Percentiles rank a stretch among this genome's conserved stretches.
These are phyloP conservation scores for Drosophila anceps DNA, from an alignment of 2,888 invertebrate species.

Conservation along the genomic window DNA sequence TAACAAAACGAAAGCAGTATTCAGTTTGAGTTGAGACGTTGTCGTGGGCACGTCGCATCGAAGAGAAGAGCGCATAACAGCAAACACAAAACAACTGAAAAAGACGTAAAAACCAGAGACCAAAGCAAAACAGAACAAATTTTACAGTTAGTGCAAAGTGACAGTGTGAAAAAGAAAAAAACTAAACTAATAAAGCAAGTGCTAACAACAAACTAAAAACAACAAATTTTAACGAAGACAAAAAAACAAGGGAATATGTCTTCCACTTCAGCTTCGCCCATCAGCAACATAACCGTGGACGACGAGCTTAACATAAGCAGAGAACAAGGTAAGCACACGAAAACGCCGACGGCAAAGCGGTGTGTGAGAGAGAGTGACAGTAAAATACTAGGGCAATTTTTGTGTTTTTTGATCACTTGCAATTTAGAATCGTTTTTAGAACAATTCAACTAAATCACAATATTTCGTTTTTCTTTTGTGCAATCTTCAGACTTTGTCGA, in stretches of 20 bases:
- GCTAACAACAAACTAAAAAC: slow-evolving; percentile 25
- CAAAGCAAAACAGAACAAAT: slow-evolving; percentile 33
- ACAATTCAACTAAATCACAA: slow-evolving; percentile 15
- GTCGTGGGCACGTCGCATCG: slow-evolving; percentile 75
- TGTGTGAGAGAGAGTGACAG: not conserved
- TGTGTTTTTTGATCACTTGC: not conserved
- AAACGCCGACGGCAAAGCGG: slow-evolving; percentile 60
- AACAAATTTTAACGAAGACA: slow-evolving; percentile 20
- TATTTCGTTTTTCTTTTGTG: slow-evolving; percentile 3
- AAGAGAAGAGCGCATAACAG: slow-evolving; percentile 50
- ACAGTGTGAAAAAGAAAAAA: slow-evolving; percentile 32
- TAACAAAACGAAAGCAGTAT: slow-evolving; percentile 62
- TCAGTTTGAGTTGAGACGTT: slow-evolving; percentile 83
- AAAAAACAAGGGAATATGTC: slow-evolving; percentile 82
- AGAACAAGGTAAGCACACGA: slow-evolving; percentile 84
- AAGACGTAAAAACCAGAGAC: slow-evolving; percentile 56
- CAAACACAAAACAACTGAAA: slow-evolving; percentile 13
- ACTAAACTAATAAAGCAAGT: slow-evolving; percentile 38
- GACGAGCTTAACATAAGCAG: slow-evolving; percentile 84
- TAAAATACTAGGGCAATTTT: not conserved
- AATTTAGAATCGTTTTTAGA: not conserved
- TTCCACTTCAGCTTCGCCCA: slow-evolving; percentile 85
- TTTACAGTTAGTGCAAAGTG: slow-evolving; percentile 48
- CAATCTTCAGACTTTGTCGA: slow-evolving; percentile 86
- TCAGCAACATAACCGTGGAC: slow-evolving; percentile 85